Evolutionary conservation across 2,888 invertebrate genomes (phyloP), one percentile per base, ranked within the genome.

Genomic region (Fragum whitleyi): DNA sequence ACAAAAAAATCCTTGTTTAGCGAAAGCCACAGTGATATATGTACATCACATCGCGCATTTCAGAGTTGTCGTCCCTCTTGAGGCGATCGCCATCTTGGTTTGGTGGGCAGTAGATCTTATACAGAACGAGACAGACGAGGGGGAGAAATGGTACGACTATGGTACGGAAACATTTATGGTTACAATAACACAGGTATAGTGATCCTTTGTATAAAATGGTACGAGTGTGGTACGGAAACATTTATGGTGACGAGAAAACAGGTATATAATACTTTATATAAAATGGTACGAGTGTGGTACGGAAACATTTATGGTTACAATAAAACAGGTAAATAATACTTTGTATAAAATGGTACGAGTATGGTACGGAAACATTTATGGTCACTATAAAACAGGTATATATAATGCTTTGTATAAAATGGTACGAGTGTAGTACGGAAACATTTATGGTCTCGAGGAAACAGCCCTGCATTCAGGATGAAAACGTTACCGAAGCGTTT

Each of bases 61-160:
- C 71, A 92, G 92, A 68, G 81, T 90, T 55, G 47, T 92, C 1
- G 88, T 88, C 7, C 92, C 92, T 1, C 5, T 91, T 0, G 92
- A 92, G 78, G 91, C 88, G 1, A 28, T 90, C 7, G 90, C 78
- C 11, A 78, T 92, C 26, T 85, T 92, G 21, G 86, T 87, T 0
- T 92, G 92, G 92, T 92, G 92, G 92, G 89, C 89, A 0, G 73
- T 90, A 23, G 91, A 91, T 62, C 82, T 91, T 59, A 90, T 92
- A 19, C 78, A 81, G 7, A 77, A 71, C 21, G 85, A 89, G n/a
- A 51, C 19, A 21, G 65, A 81, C 0, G 81, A 84, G 3, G 90
- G 87, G 2, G 86, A 89, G 39, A 61, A 84, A 28, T 91, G 91
- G 92, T 91, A 91, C 62, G 88, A 88, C 29, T 88, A 88, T 70